Percentiles rank a stretch among this genome's conserved stretches.
These are phyloP conservation scores for Petromus typicus DNA, from an alignment of 2,113 vertebrate species.

Conservation along the genomic window DNA sequence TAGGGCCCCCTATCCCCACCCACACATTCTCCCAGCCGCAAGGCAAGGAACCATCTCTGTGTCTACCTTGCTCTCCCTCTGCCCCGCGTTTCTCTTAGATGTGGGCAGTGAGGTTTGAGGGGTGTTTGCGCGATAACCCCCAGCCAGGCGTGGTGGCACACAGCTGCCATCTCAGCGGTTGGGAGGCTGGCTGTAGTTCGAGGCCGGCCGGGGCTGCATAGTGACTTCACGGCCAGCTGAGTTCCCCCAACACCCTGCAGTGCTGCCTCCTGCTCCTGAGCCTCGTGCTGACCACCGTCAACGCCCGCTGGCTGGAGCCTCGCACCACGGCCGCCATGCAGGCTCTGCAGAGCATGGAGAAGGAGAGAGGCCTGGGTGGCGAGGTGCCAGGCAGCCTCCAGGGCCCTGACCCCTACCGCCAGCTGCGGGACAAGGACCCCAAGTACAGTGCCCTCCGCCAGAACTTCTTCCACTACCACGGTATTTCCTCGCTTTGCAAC, in stretches of 20 bases:
- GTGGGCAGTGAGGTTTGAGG: background rate
- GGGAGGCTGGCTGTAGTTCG: background rate
- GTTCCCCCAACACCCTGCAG: constrained; percentile 77
- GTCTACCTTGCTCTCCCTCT: background rate
- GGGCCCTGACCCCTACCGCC: constrained; percentile 87
- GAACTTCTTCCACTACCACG: constrained; percentile 90
- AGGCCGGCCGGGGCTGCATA: background rate
- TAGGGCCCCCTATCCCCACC: background rate
- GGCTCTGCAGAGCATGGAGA: constrained; percentile 89
- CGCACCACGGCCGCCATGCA: constrained; percentile 86
- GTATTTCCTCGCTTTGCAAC: constrained; percentile 91
- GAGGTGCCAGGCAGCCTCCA: constrained; percentile 84
- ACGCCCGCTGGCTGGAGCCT: constrained; percentile 90
- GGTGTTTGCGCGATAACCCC: constrained; percentile 42
- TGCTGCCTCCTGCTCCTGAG: constrained; percentile 88
- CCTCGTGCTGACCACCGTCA: constrained; percentile 85
- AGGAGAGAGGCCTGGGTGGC: constrained; percentile 89
- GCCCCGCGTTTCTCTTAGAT: background rate
- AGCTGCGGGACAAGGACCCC: constrained; percentile 90
- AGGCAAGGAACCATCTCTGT: background rate
- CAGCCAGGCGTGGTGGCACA: background rate
- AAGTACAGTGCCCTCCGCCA: constrained; percentile 88
- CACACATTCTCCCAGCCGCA: background rate
- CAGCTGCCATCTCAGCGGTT: background rate
- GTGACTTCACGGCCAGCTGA: background rate